These are phyloP conservation scores for Apeltes quadracus DNA, from an alignment of 2,113 vertebrate genomes.

Conservation along the genomic window DNA sequence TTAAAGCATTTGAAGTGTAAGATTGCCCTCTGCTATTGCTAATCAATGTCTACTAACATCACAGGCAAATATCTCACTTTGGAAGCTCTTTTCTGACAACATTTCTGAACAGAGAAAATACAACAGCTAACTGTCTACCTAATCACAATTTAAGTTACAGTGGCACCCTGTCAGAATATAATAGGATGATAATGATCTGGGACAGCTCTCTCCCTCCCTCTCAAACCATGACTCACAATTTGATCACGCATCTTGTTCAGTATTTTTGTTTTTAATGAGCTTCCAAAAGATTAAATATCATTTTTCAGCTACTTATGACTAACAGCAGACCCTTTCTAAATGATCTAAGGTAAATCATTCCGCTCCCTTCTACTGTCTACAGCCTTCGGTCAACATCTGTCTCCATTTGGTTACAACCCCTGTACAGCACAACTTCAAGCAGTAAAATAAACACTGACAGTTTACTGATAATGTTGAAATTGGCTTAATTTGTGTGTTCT, in stretches of 20 bases:
- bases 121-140: neutral
- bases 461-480: constrained; percentile 55
- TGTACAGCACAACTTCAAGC: constrained; percentile 71
- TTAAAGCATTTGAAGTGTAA: constrained; percentile 25
- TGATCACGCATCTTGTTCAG: neutral
- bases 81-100: constrained; percentile 49
- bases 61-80: constrained; percentile 19
- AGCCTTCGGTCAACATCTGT: constrained; percentile 52
- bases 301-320: constrained; percentile 18
- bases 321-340: constrained; percentile 21
- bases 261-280: constrained; percentile 46
- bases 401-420: constrained; percentile 60
- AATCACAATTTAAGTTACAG: neutral
- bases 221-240: neutral
- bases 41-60: constrained; percentile 33
- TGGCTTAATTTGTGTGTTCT: constrained; percentile 21
- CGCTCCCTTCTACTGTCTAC: constrained; percentile 39
- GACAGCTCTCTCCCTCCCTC: neutral
- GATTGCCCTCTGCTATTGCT: constrained; percentile 31
- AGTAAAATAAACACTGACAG: constrained; percentile 64
- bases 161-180: neutral
- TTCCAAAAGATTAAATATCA: constrained; percentile 38
- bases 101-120: constrained; percentile 5
- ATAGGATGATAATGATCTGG: too few relatives aligned
- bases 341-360: constrained; percentile 40